These are phyloP conservation scores for Orius insidiosus DNA, from an alignment of 1,140 invertebrate species.

Conservation along the genomic window DNA sequence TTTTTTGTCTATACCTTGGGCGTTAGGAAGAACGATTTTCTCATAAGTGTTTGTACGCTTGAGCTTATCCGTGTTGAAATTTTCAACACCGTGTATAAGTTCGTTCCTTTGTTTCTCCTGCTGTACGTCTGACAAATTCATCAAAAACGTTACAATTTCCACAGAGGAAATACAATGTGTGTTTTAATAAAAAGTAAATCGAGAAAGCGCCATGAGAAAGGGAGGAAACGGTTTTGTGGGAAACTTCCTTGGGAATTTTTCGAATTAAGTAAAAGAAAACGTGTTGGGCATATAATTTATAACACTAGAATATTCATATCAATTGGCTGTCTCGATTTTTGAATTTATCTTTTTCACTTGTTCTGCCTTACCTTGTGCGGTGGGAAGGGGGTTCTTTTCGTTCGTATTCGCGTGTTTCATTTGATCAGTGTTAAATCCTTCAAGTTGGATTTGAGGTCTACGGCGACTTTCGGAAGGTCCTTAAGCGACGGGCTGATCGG, in stretches of 20 bases:
- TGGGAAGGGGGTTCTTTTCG: slow-evolving; percentile 74
- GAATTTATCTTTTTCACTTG: too few species aligned
- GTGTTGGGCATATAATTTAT: too few species aligned
- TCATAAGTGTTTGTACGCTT: slow-evolving; percentile 59
- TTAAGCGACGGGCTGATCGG: slow-evolving; percentile 58
- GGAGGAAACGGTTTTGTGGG: too few species aligned
- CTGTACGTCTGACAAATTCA: slow-evolving; percentile 41
- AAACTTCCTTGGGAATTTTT: too few species aligned
- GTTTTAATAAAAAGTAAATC: too few species aligned
- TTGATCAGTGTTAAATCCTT: slow-evolving; percentile 64
- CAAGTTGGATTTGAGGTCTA: slow-evolving; percentile 74
- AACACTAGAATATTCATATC: too few species aligned
- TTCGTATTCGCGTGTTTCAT: slow-evolving; percentile 70
- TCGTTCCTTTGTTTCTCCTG: slow-evolving; percentile 54
- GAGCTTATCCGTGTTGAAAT: slow-evolving; percentile 43
- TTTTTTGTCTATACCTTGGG: slow-evolving; percentile 40
- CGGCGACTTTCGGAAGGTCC: slow-evolving; percentile 74
- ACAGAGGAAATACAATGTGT: too few species aligned
- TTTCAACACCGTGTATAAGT: slow-evolving; percentile 53
- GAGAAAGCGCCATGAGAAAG: too few species aligned
- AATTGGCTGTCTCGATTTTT: too few species aligned
- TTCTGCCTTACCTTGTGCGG: slow-evolving; percentile 77
- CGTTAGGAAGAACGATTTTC: slow-evolving; percentile 62
- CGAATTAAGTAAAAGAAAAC: too few species aligned
- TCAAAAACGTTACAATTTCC: too few species aligned